These are phyloP conservation scores for Keiferia lycopersicella DNA, from an alignment of 2,888 invertebrate species.

Conservation along the genomic window DNA sequence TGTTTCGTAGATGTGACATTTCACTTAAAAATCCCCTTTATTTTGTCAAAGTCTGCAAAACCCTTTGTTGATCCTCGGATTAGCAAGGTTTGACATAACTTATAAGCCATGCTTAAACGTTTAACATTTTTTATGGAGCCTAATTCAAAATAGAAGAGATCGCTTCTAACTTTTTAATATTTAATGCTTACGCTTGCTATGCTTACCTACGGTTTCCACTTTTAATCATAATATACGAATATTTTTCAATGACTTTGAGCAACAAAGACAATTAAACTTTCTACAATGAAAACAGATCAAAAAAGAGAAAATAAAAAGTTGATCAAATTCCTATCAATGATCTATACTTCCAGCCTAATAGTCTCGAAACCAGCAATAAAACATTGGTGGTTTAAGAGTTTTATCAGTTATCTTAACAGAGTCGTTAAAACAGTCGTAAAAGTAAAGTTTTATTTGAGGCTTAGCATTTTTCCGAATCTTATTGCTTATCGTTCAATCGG, in stretches of 20 bases:
- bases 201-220: too few relatives aligned
- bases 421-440: slow-evolving; percentile 67
- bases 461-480: slow-evolving; percentile 45
- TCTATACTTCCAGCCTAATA: not conserved
- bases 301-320: not conserved
- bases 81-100: not conserved
- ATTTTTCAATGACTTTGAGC: too few relatives aligned
- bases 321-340: not conserved
- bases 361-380: slow-evolving; percentile 55
- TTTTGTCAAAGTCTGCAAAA: not conserved
- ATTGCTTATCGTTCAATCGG: not conserved
- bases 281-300: too few relatives aligned
- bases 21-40: too few relatives aligned
- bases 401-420: slow-evolving; percentile 63
- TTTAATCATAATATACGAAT: too few relatives aligned
- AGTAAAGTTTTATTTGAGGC: slow-evolving; percentile 62
- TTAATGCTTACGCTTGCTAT: too few relatives aligned
- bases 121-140: not conserved
- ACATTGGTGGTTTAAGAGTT: slow-evolving; percentile 56
- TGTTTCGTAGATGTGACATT: too few relatives aligned
- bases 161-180: too few relatives aligned
- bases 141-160: too few relatives aligned
- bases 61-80: not conserved
- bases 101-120: not conserved
- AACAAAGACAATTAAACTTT: too few relatives aligned